Base-by-base conservation (phyloP, 2,113 vertebrate species). In the Elaphurus davidianus region DNA sequence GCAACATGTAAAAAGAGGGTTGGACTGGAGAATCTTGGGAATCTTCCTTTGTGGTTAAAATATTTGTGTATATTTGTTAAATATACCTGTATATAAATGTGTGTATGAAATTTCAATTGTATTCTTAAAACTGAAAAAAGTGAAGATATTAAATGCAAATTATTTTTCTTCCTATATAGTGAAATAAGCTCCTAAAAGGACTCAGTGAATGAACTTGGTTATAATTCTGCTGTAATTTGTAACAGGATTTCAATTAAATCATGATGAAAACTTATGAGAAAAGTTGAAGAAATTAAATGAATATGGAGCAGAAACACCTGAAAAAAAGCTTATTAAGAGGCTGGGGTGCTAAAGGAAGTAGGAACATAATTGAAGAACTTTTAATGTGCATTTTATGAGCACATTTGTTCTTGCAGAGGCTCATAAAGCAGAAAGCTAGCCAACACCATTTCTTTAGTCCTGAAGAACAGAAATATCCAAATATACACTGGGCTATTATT, bases 351-450 rank as follows among this genome's bases (percentile, higher is more conserved):
- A 87, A 92, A 97, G 85, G 94, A 96, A 96, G 96, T 91, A 93
- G 91, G 91, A 92, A 96, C 57, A 50, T 97, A 97, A 97, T 90
- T 96, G 96, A 86, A 94, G 93, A 92, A 96, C 87, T 93, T 97
- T 92, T 96, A 97, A 97, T 87, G 91, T 81, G 79, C 93, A 86
- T 96, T 97, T 98, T 93, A 95, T 96, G 93, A 98, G 97, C 60
- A 97, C 47, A 55, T 90, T 95, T 95, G 40, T n/a, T 97, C 94
- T 64, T 91, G n/a, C 74, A 93, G 76, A 98, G 94, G 50, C 55
- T 16, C 92, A 95, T 92, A 95, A 98, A 98, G 52, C 43, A 87
- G 79, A 95, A 96, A 96, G 98, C 93, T 55, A 27, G 54, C 74
- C 16, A 0, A 33, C 55, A 45, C 1, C 86, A 28, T 97, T 91